Percentiles rank a stretch among this genome's conserved stretches.
phyloP scores from a whole-genome alignment of 2,113 vertebrate species.

The Okapia johnstoni region DNA sequence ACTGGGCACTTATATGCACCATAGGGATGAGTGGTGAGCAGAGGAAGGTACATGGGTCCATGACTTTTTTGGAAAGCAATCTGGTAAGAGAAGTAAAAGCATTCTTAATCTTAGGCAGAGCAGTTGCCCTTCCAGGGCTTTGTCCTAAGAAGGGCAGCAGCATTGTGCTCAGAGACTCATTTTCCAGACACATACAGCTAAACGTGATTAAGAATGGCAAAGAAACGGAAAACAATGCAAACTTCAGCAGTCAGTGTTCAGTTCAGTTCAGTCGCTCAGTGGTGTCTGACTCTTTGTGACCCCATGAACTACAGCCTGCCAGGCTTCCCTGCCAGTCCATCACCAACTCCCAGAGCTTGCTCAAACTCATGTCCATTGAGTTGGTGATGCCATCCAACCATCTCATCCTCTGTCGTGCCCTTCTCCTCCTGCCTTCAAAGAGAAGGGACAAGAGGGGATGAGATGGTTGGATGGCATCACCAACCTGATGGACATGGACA shows the following conservation, averaged over 20 bases:
- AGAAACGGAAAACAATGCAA: neutral
- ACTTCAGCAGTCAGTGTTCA: neutral
- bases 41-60: neutral
- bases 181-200: neutral
- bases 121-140: neutral
- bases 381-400: neutral
- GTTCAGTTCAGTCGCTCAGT: neutral
- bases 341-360: neutral
- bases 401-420: neutral
- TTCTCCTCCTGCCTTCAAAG: neutral
- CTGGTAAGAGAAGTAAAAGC: neutral
- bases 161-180: neutral
- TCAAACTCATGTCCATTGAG: neutral
- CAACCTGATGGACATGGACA: neutral
- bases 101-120: neutral
- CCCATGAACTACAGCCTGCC: neutral
- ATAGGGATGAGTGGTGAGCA: accelerated
- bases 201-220: neutral
- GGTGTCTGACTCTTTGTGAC: neutral
- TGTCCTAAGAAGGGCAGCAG: neutral
- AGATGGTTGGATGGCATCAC: neutral
- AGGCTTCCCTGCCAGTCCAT: neutral
- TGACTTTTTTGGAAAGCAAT: neutral
- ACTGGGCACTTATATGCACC: accelerated
- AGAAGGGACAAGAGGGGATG: neutral